phyloP scores from a whole-genome alignment of 2,113 vertebrate species.

The Tursiops truncatus region DNA sequence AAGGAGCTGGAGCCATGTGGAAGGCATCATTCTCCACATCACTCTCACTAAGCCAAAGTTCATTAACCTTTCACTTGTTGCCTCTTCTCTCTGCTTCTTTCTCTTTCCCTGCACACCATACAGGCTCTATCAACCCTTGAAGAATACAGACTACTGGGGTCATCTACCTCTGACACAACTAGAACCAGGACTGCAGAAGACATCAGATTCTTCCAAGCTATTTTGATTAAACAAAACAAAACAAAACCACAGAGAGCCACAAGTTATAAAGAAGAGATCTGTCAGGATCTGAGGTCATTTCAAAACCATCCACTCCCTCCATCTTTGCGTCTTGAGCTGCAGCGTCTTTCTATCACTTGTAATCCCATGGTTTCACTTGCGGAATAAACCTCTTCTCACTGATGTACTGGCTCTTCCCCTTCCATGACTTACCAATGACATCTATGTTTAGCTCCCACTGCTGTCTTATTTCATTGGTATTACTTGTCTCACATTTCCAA shows the following conservation, averaged over 20 bases:
- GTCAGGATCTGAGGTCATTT: background rate
- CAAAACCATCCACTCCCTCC: background rate
- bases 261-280: background rate
- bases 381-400: background rate
- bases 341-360: fast-evolving
- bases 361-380: background rate
- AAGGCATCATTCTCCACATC: background rate
- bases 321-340: background rate
- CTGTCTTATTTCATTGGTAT: background rate
- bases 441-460: background rate
- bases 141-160: background rate
- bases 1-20: background rate
- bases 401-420: background rate
- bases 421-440: background rate
- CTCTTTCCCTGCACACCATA: background rate
- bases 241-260: background rate
- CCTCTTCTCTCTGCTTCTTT: background rate
- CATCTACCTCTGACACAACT: background rate
- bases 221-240: background rate
- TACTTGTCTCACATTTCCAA: background rate
- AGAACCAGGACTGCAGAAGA: background rate
- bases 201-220: background rate
- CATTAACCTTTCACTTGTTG: background rate
- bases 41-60: background rate
- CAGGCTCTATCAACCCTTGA: background rate